These are phyloP conservation scores for Micoletzkya japonica DNA, from an alignment of 2,888 invertebrate genomes.

Conservation along the genomic window DNA sequence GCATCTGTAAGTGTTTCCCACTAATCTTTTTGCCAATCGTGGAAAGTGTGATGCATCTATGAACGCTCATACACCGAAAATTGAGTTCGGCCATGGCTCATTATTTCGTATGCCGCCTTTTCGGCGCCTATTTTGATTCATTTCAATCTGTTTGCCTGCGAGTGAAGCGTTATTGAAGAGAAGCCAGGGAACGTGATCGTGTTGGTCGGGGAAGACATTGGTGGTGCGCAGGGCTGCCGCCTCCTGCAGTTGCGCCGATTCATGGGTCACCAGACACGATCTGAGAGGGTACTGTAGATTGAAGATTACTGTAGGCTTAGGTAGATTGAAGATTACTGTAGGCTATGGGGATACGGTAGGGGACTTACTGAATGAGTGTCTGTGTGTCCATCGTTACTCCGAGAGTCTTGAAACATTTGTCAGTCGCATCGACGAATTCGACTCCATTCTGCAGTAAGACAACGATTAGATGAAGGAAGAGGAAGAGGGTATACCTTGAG, in stretches of 20 bases:
- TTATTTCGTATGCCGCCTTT: too few species aligned
- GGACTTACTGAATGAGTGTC: constrained; percentile 41
- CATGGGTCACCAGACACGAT: constrained; percentile 46
- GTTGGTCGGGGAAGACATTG: constrained; percentile 43
- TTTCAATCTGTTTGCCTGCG: constrained; percentile 3
- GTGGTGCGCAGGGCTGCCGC: constrained; percentile 48
- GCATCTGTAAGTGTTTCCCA: constrained; percentile 29
- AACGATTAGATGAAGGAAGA: not conserved
- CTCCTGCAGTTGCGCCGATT: constrained; percentile 47
- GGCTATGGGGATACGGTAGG: not conserved
- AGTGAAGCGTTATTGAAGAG: constrained; percentile 53
- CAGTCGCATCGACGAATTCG: constrained; percentile 42
- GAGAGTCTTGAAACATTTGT: constrained; percentile 46
- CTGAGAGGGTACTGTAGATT: constrained; percentile 27
- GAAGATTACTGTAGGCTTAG: not conserved
- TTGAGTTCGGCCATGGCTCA: too few species aligned
- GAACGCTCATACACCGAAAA: too few species aligned
- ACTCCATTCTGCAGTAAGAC: constrained; percentile 31
- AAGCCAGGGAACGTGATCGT: constrained; percentile 56
- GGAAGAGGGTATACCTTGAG: constrained; percentile 31
- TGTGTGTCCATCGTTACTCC: constrained; percentile 42
- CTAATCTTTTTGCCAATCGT: not conserved
- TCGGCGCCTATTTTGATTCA: too few species aligned
- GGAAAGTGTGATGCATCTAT: too few species aligned
- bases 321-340: not conserved